Evolutionary conservation across 2,113 vertebrate genomes (phyloP), one percentile per base, ranked within the genome.

Genomic region (Chrysochloris asiatica): DNA sequence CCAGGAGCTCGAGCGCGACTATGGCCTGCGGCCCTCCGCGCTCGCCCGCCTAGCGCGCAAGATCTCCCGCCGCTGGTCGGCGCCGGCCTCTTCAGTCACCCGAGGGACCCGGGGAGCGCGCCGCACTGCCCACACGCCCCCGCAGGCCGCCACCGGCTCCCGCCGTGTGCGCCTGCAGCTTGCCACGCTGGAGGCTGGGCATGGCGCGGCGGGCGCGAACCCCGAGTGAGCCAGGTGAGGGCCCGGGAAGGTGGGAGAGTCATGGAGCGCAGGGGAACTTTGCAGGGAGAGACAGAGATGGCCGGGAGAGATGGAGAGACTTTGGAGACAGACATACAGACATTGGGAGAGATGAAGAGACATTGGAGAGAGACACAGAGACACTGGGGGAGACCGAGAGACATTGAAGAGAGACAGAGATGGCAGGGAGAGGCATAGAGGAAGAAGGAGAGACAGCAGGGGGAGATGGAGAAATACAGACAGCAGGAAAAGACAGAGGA

Each of bases 1-100:
- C 61, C 97, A 96, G 82, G 97, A 98, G 36, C 96, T 98, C 1
- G 96, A 96, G 41, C 95, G 96, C 75, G 97, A 98, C 91, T 98
- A 98, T 56, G 93, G 85, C n/a, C 93, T 95, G 83, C 92, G 96
- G 94, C 95, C 95, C 65, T 94, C 96, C 24, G 96, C 96, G 0
- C 88, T 98, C 48, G 97, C 97, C 85, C 97, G 96, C 89, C 93
- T 95, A 1, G 95, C 95, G 33, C 95, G 95, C 92, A 96, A 96
- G 87, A 91, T 95, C 22, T 96, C 95, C 83, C 90, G 94, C 90
- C 94, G 94, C 84, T 96, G 90, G 95, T 95, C 92, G 4, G 84
- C 94, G 77, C 95, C 90, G 24, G 89, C 95, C 38, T 11, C 75
- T 13, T 22, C 88, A 4, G 28, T 33, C 4, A 22, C 76, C 3